Conservation (phyloP, 1,140 invertebrate genomes). For the Penaeus vannamei region DNA sequence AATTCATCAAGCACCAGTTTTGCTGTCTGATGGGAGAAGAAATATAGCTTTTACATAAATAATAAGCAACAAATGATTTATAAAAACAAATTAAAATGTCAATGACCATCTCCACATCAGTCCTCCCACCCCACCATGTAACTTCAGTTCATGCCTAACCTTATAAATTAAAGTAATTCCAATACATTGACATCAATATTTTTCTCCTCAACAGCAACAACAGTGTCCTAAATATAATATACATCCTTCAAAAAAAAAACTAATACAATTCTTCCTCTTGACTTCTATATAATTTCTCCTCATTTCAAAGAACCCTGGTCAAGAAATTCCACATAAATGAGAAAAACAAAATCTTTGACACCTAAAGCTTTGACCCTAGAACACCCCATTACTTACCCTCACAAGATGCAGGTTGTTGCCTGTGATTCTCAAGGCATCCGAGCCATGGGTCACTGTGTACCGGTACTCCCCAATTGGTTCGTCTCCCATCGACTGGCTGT, state of each 20-base stretch:
- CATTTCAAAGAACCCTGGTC: not conserved
- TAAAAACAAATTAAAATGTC: not conserved
- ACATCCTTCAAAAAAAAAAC: too few species aligned
- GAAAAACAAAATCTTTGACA: not conserved
- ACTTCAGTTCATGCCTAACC: too few species aligned
- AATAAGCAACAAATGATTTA: not conserved
- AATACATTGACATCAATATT: too few species aligned
- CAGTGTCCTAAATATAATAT: too few species aligned
- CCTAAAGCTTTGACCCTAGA: not conserved
- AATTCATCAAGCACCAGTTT: conserved; percentile 89
- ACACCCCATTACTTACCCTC: conserved; percentile 76
- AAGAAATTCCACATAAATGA: not conserved
- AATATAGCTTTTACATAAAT: conserved; percentile 11
- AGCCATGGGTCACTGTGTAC: conserved; percentile 86
- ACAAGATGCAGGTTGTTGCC: conserved; percentile 87
- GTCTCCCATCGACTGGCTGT: conserved; percentile 80
- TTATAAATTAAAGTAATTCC: too few species aligned
- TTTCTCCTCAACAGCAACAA: too few species aligned
- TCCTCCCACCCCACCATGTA: too few species aligned
- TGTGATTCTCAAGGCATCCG: conserved; percentile 86
- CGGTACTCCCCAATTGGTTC: conserved; percentile 88
- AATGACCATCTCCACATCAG: too few species aligned
- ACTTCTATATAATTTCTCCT: too few species aligned
- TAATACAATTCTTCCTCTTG: too few species aligned
- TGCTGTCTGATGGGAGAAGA: conserved; percentile 78